These are phyloP conservation scores for Stichodactyla mertensii DNA, from an alignment of 64 coral and sea anemone genomes.

Conservation along the genomic window DNA sequence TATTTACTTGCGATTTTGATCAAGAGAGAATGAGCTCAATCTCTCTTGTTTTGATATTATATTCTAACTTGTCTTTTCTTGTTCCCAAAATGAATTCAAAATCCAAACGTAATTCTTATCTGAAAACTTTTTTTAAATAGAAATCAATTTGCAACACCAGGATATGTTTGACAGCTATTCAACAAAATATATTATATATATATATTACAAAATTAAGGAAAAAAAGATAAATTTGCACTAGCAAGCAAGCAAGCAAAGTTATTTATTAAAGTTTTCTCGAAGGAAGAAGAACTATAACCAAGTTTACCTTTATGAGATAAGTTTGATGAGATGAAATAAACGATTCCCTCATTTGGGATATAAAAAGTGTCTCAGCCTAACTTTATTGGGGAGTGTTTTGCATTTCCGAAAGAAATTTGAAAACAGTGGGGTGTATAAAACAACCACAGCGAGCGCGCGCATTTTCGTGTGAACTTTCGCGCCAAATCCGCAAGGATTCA, in stretches of 20 bases:
- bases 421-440: too few species aligned
- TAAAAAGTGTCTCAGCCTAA: not conserved
- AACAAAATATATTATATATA: not conserved
- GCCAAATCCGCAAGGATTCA: too few species aligned
- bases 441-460: too few species aligned
- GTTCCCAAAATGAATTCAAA: too few species aligned
- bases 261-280: constrained; percentile 9
- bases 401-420: not conserved
- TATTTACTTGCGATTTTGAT: too few species aligned
- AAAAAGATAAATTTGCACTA: constrained; percentile 3
- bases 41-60: not conserved
- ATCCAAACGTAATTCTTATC: too few species aligned
- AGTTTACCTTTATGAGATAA: not conserved
- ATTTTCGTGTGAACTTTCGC: too few species aligned
- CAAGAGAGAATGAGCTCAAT: too few species aligned
- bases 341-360: not conserved
- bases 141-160: not conserved
- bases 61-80: not conserved
- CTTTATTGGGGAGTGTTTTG: not conserved
- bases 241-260: not conserved
- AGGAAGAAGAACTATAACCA: not conserved
- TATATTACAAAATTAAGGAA: not conserved
- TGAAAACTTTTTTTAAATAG: too few species aligned
- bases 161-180: not conserved
- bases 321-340: not conserved